phyloP scores from a whole-genome alignment of 2,888 invertebrate genomes.

The Polietes domitor region DNA sequence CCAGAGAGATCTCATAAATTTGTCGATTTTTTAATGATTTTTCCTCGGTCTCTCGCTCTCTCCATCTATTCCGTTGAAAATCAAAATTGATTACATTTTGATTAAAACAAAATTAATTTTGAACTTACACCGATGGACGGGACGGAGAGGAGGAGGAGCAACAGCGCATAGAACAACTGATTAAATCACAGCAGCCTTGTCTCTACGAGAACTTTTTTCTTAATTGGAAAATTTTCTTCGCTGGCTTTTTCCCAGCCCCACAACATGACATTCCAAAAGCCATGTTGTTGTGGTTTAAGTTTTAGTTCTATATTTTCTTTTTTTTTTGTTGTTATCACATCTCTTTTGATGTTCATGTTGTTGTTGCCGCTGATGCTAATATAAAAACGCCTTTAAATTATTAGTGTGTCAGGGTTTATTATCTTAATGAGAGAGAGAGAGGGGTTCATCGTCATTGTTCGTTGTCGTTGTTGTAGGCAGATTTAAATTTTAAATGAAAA shows the following conservation, averaged over 20 bases:
- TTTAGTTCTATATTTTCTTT: not conserved
- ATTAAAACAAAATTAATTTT: constrained; percentile 61
- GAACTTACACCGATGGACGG: too few relatives aligned
- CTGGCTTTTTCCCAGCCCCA: not conserved
- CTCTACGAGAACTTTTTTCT: not conserved
- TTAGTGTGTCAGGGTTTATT: constrained; percentile 21
- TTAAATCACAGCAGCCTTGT: constrained; percentile 46
- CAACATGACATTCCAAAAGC: too few relatives aligned
- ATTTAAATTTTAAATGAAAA: constrained; percentile 5
- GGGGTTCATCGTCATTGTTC: not conserved
- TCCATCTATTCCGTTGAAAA: constrained; percentile 5
- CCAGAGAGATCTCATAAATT: constrained; percentile 59
- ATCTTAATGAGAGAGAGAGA: constrained; percentile 41
- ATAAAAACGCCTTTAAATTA: constrained; percentile 33
- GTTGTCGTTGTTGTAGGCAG: not conserved
- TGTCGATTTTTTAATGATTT: constrained; percentile 13
- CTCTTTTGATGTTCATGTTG: not conserved
- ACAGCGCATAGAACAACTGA: constrained; percentile 43
- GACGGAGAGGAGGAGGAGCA: not conserved
- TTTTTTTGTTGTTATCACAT: constrained; percentile 3
- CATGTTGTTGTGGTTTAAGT: not conserved
- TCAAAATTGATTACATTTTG: constrained; percentile 62
- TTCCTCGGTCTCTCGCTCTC: not conserved
- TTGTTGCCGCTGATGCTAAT: too few relatives aligned
- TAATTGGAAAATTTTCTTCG: not conserved